Evolutionary conservation across 1,140 invertebrate species (phyloP).

Genomic region (Amphibalanus amphitrite): DNA sequence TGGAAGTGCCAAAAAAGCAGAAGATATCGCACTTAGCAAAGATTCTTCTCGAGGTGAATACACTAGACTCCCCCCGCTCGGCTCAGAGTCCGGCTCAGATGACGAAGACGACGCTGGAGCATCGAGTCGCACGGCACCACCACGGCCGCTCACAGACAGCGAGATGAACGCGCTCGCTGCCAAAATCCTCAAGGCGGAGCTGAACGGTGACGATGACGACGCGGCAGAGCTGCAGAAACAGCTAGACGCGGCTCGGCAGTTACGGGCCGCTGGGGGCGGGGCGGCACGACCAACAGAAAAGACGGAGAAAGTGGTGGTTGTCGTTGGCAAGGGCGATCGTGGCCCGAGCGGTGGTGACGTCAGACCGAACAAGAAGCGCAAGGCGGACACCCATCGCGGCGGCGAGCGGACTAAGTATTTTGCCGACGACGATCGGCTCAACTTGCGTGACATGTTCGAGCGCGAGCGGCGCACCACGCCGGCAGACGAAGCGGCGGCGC

Average conservation of each 20-base stretch:
- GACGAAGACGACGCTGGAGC: too few species aligned
- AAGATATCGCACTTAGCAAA: too few species aligned
- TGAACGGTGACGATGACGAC: constrained; percentile 49
- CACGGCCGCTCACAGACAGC: constrained; percentile 34
- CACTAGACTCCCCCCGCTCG: too few species aligned
- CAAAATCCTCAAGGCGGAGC: constrained; percentile 72
- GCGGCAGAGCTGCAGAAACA: constrained; percentile 51
- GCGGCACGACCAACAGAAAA: constrained; percentile 10
- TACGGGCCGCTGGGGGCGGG: constrained; percentile 21
- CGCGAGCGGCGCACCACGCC: constrained; percentile 66
- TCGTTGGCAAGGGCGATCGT: constrained; percentile 6
- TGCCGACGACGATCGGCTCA: constrained; percentile 75
- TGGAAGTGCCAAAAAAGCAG: too few species aligned
- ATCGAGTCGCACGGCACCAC: neutral
- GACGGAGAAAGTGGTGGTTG: constrained; percentile 9
- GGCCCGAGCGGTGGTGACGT: constrained; percentile 8
- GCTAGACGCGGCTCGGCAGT: constrained; percentile 43
- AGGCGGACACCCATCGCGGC: constrained; percentile 46
- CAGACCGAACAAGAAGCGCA: constrained; percentile 32
- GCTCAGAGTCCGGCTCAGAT: too few species aligned
- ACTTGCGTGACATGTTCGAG: constrained; percentile 74
- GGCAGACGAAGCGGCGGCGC: constrained; percentile 61
- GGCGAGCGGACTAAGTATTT: constrained; percentile 66
- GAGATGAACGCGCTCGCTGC: constrained; percentile 75
- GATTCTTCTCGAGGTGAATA: too few species aligned